Base-by-base conservation (phyloP, 2,113 vertebrate genomes). In the Rhea americana region DNA sequence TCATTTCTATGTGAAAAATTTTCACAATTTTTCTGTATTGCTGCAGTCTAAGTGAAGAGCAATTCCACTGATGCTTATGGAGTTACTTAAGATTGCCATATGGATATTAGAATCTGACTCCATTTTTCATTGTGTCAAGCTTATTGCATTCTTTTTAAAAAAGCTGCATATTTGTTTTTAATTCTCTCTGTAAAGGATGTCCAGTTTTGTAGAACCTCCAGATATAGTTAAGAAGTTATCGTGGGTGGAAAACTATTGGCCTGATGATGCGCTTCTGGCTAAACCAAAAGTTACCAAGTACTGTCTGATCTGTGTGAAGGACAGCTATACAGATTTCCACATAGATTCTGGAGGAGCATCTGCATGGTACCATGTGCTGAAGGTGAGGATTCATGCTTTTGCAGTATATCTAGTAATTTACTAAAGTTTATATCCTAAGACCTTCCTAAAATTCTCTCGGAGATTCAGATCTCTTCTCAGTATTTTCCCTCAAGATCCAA, bases 221-320 rank as follows among this genome's bases (percentile, higher is more conserved):
- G 98, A 99, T 87, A 99, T 99, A 5, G 99, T 99, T 32, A 98
- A 99, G 90, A 99, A 98, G 89, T 93, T 99, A 71, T 99, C 99
- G 15, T 99, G 99, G 99, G 99, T 99, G 28, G 99, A 99, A 63
- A 99, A 99, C 97, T 99, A 99, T 87, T 99, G 99, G 99, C 99
- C 99, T 4, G 98, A 99, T 0, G 99, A 99, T 7, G 99, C 99
- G 22, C 96, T 99, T 87, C 98, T 99, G 11, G 99, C 98, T 39
- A 99, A 99, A 93, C 99, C 99, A 56, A 99, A 99, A 97, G 99
- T 99, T 95, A 99, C 98, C 87, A 99, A 99, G 97, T 99, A 99
- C 97, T 99, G 99, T 97, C 98, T 99, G 77, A 99, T 99, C 96
- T 99, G 99, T 2, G 99, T 99, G 68, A 99, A 99, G 96, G 99